Conservation (phyloP, 2,113 vertebrate genomes). For the Lepidothrix coronata region DNA sequence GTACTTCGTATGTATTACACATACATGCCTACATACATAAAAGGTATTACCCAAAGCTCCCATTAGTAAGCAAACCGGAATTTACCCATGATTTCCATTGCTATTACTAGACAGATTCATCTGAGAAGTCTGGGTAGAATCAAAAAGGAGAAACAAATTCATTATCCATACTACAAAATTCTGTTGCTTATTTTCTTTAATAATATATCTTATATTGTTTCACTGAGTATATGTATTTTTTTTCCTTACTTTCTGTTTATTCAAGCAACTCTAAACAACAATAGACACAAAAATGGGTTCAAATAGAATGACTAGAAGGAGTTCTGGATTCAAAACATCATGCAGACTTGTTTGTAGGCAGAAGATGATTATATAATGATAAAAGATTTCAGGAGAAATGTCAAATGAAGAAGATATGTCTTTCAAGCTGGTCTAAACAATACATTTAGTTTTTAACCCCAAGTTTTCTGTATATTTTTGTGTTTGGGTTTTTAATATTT, state of each 20-base stretch:
- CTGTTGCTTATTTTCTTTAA: background rate
- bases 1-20: background rate
- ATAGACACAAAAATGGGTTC: background rate
- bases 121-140: background rate
- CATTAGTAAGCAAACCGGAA: background rate
- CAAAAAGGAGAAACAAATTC: background rate
- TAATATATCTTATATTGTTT: background rate
- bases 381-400: background rate
- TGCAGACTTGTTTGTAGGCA: background rate
- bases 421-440: background rate
- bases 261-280: background rate
- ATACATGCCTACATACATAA: background rate
- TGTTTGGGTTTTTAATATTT: background rate
- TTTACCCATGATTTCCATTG: background rate
- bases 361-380: background rate
- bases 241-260: background rate
- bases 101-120: background rate
- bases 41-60: background rate
- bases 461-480: background rate
- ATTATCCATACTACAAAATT: background rate
- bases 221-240: background rate
- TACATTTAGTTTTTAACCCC: background rate
- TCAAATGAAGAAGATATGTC: background rate
- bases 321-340: background rate
- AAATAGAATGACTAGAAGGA: background rate